Evolutionary conservation across 1,140 invertebrate genomes (phyloP).

Genomic region (Epicauta chinensis): DNA sequence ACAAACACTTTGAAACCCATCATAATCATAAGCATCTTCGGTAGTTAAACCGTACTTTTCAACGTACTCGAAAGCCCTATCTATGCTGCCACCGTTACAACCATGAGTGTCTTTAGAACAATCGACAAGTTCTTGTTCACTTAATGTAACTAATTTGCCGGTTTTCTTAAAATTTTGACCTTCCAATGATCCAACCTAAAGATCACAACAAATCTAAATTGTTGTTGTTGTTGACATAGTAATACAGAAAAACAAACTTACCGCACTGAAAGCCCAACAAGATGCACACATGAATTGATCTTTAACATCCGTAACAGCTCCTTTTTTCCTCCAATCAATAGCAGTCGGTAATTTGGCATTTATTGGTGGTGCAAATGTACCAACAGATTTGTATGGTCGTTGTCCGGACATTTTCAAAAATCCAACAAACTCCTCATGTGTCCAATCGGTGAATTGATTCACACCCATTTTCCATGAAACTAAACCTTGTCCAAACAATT

Average conservation of each 20-base stretch:
- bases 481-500: conserved; percentile 1
- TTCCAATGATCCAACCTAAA: no score
- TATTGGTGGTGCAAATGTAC: no score
- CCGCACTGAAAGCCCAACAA: conserved; percentile 4
- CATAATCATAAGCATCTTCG: conserved; percentile 56
- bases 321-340: conserved; percentile 1
- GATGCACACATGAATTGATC: conserved; percentile 6
- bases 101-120: conserved; percentile 90
- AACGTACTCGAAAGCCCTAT: conserved; percentile 84
- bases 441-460: conserved; percentile 2
- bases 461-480: conserved; percentile 1
- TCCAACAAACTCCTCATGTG: background rate
- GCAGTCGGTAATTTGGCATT: background rate
- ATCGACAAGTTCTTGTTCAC: conserved; percentile 95
- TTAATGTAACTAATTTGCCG: conserved; percentile 78
- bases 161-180: no score
- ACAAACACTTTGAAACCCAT: conserved; percentile 16
- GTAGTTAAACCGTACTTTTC: conserved; percentile 86
- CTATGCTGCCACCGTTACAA: conserved; percentile 91
- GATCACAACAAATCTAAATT: no score
- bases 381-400: no score
- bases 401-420: background rate
- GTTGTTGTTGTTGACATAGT: no score
- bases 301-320: conserved; percentile 5
- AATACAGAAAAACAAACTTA: no score